Conservation (phyloP, 2,888 invertebrate genomes). For the Strigamia maritima region DNA sequence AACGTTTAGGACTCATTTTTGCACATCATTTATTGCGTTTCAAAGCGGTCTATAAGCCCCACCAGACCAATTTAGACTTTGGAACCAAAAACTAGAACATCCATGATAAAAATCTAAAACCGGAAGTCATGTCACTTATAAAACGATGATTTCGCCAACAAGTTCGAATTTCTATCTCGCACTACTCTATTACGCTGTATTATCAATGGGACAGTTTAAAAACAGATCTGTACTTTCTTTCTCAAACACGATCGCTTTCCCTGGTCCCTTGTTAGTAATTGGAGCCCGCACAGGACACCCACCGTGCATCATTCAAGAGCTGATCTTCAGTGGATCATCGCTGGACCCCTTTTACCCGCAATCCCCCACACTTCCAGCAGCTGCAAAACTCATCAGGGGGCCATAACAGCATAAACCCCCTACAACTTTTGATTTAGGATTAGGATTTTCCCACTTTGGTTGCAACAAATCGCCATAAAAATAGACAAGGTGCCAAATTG, state of each 20-base stretch:
- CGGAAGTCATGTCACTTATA: not conserved
- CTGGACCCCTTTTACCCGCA: conserved; percentile 17
- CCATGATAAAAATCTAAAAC: not conserved
- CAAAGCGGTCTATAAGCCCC: too few species aligned
- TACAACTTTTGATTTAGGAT: conserved; percentile 18
- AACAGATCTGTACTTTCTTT: conserved; percentile 11
- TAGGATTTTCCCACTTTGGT: conserved; percentile 14
- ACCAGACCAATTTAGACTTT: not conserved
- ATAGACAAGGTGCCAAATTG: not conserved
- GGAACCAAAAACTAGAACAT: too few species aligned
- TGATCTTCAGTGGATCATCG: conserved; percentile 32
- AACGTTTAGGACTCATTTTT: too few species aligned
- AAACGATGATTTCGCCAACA: not conserved
- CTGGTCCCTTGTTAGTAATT: conserved; percentile 12
- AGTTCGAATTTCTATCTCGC: not conserved
- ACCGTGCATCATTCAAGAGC: conserved; percentile 32
- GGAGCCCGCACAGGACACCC: conserved; percentile 7
- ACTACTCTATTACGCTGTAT: not conserved
- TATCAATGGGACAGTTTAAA: conserved; percentile 20
- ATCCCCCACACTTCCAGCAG: conserved; percentile 9
- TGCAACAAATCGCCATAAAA: conserved; percentile 9
- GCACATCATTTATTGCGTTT: too few species aligned
- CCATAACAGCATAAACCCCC: conserved; percentile 7
- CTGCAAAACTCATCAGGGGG: conserved; percentile 24
- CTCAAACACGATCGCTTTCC: conserved; percentile 17